Evolutionary conservation across 2,888 invertebrate species (phyloP).

Genomic region (Pristionchus maxplancki): DNA sequence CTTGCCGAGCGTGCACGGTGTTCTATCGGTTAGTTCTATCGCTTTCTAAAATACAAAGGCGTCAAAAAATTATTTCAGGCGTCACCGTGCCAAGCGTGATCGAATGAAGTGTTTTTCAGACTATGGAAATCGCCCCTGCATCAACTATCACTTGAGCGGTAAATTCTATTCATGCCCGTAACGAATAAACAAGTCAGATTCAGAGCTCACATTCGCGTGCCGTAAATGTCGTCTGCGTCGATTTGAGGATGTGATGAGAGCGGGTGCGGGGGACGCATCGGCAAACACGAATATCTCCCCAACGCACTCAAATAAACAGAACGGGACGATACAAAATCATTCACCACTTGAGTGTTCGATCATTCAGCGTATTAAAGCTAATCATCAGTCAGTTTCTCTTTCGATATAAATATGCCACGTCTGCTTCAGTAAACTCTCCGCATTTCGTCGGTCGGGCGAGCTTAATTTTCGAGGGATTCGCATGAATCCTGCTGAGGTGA

Average conservation of each 20-base stretch:
- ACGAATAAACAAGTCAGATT: background rate
- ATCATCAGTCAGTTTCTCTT: background rate
- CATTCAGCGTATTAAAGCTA: background rate
- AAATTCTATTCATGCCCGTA: too few relatives aligned
- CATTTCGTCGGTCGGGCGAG: background rate
- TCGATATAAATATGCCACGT: too few relatives aligned
- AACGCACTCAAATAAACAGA: too few relatives aligned
- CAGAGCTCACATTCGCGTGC: background rate
- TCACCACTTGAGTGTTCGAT: background rate
- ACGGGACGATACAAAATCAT: too few relatives aligned
- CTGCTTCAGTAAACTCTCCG: background rate
- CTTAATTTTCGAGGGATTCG: background rate
- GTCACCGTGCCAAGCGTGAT: background rate
- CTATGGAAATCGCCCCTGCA: background rate
- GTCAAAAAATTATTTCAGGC: too few relatives aligned
- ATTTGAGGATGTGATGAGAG: background rate
- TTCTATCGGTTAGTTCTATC: constrained; percentile 33
- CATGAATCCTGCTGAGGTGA: background rate
- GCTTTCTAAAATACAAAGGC: too few relatives aligned
- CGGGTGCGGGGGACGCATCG: background rate
- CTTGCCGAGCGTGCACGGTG: constrained; percentile 40
- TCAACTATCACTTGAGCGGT: background rate
- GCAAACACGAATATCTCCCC: background rate
- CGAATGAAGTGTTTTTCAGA: background rate
- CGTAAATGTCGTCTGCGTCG: background rate